Conservation (phyloP, 2,113 vertebrate species). For the Pedionomus torquatus region DNA sequence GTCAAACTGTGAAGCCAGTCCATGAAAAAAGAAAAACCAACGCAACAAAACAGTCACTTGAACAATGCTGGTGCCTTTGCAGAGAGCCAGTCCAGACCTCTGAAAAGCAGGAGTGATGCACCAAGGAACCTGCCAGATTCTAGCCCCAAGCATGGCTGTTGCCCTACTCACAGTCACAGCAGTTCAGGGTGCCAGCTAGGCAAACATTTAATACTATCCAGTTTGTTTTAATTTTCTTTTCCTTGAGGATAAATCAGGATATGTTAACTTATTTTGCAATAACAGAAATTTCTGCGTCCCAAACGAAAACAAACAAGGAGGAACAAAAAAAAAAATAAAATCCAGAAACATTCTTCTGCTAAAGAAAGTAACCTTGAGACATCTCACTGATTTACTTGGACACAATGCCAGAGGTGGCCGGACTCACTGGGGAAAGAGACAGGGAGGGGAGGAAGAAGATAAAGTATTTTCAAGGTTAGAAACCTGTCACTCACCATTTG, state of each 20-base stretch:
- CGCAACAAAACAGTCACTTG: rapidly evolving
- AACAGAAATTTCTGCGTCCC: neutral
- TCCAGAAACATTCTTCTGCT: neutral
- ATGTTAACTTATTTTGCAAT: neutral
- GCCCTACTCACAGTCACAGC: rapidly evolving
- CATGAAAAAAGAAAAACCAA: neutral
- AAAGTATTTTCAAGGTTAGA: neutral
- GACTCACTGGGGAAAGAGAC: neutral
- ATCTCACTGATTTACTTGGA: neutral
- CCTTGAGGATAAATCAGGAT: neutral
- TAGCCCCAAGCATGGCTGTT: rapidly evolving
- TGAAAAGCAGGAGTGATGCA: rapidly evolving
- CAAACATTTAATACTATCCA: neutral
- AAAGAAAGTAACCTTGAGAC: neutral
- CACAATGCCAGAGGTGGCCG: neutral
- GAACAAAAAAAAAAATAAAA: neutral
- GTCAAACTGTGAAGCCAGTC: neutral
- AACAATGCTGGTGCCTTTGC: neutral
- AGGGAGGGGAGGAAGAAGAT: neutral
- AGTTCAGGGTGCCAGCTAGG: neutral
- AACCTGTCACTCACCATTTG: neutral
- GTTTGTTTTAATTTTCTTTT: neutral
- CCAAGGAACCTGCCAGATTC: neutral
- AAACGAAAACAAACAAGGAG: neutral
- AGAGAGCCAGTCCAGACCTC: neutral